Conservation (phyloP, 2,113 vertebrate genomes). For the Podiceps cristatus region DNA sequence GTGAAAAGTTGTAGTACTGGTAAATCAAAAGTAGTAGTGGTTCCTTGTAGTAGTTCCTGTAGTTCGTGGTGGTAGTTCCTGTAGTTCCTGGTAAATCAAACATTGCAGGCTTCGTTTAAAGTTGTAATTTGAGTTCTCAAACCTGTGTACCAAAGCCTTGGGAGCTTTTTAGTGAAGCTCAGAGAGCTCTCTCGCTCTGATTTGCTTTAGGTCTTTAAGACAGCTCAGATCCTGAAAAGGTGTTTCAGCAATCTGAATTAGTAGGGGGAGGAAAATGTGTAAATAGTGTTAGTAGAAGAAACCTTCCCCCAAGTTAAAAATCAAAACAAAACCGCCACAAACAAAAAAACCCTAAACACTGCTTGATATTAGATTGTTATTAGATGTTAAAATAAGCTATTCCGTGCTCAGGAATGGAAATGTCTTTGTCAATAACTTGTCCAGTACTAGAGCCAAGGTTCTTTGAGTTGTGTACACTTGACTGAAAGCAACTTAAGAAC, state of each 20-base stretch:
- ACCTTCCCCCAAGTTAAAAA: background rate
- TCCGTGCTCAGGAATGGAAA: background rate
- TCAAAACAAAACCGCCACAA: background rate
- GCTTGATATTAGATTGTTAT: background rate
- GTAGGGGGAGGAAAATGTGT: background rate
- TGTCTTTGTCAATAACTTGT: background rate
- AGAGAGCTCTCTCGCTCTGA: background rate
- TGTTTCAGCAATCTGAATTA: background rate
- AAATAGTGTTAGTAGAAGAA: background rate
- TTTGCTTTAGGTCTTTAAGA: background rate
- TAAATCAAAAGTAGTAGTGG: too few relatives aligned
- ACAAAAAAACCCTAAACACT: rapidly evolving
- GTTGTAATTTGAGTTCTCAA: background rate
- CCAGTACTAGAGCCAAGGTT: background rate
- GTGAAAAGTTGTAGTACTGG: background rate
- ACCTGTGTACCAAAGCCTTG: background rate
- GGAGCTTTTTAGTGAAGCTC: background rate
- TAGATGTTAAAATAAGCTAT: background rate
- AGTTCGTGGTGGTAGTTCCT: too few relatives aligned
- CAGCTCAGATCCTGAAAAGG: background rate
- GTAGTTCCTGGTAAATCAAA: too few relatives aligned
- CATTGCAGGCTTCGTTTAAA: background rate
- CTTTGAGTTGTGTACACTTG: background rate
- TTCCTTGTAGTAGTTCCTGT: too few relatives aligned
- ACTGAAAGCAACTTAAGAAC: conserved; percentile 33